phyloP scores from a whole-genome alignment of 2,113 vertebrate genomes.

The Trematomus loennbergii region DNA sequence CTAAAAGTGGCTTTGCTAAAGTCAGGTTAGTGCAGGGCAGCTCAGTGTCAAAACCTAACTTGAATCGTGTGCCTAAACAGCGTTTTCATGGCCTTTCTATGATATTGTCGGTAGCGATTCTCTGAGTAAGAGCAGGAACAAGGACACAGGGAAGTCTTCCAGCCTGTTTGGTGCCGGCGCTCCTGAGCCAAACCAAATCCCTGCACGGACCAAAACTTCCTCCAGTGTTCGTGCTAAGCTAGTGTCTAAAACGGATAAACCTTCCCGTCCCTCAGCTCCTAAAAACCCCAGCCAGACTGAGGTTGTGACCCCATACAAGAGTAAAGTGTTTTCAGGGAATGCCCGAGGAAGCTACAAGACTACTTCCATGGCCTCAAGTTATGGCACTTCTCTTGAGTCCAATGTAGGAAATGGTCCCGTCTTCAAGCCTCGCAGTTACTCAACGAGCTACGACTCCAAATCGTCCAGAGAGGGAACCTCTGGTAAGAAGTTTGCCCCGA shows the following conservation, averaged over 20 bases:
- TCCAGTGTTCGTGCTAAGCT: background rate
- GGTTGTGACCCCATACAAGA: too few relatives aligned
- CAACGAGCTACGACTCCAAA: too few relatives aligned
- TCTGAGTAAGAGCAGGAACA: background rate
- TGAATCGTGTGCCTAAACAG: accelerated
- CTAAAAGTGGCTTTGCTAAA: background rate
- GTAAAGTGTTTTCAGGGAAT: too few relatives aligned
- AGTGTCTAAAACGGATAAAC: too few relatives aligned
- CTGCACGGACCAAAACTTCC: background rate
- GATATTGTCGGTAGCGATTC: constrained; percentile 6
- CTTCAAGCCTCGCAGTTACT: too few relatives aligned
- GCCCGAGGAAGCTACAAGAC: too few relatives aligned
- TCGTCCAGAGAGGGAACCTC: too few relatives aligned
- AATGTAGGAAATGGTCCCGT: too few relatives aligned
- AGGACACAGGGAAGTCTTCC: background rate
- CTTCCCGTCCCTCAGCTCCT: too few relatives aligned
- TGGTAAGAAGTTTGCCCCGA: background rate
- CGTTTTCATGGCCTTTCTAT: background rate
- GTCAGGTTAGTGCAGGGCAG: background rate
- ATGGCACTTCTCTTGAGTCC: too few relatives aligned
- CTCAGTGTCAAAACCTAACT: background rate
- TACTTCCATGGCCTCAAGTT: too few relatives aligned
- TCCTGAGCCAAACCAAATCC: accelerated
- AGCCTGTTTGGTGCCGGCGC: background rate
- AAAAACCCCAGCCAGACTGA: background rate